Base-by-base conservation (phyloP, 2,113 vertebrate genomes). In the Spermophilus dauricus region DNA sequence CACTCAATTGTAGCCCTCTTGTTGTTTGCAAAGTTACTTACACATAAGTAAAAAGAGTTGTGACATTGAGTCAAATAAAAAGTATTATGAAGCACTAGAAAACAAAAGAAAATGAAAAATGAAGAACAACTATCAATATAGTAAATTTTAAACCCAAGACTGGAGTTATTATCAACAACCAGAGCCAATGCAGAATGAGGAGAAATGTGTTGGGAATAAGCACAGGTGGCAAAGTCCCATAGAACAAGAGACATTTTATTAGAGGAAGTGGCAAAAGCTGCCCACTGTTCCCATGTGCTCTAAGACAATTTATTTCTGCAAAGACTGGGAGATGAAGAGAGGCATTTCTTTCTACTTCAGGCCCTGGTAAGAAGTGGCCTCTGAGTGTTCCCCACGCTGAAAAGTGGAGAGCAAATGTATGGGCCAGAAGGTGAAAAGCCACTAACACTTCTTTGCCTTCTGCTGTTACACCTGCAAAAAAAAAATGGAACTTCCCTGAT, bases 61-160 rank as follows among this genome's bases (percentile, higher is more conserved):
- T 87, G 48, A 87, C 42, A 81, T 28, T 61, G 32, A 84, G 34
- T 76, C 42, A 77, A 85, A 7, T 34, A 37, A 72, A 8, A 22
- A 37, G 24, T 45, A 9, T 83, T 61, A 86, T 39, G 39, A 91
- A 72, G 11, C 76, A 90, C 48, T 51, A 37, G 56, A 86, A 26
- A 81, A 93, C 30, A 32, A 89, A 92, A 51, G 37, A 77, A 95
- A 91, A 85, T 58, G 30, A 86, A 75, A 18, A 69, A 67, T 30
- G 53, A 83, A 51, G 26, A 86, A 72, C 2, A 75, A 69, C 42
- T 86, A 86, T 18, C 24, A 56, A 58, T 20, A 81, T 0, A n/a
- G 26, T 18, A 89, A 18, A 9, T 20, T 56, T 4, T 83, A 88
- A 95, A 28, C 42, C 9, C 11, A 67, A 81, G 28, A 69, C 53